Evolutionary conservation across 2,113 vertebrate species (phyloP), one percentile per base, ranked within the genome.

Genomic region (Chloroceryle aenea): DNA sequence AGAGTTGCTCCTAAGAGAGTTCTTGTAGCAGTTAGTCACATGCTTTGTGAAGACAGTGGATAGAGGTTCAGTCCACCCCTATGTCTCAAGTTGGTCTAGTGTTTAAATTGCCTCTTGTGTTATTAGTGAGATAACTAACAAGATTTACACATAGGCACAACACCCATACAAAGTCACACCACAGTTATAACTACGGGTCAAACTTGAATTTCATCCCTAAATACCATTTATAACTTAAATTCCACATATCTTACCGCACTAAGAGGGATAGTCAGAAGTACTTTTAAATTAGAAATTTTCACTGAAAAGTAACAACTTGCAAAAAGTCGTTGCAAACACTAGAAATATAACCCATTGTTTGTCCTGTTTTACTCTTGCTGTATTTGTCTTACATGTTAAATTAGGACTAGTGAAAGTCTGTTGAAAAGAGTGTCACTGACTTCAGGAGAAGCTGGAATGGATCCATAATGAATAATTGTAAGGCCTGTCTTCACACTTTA

Each of bases 91-190:
- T 0, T 61, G 5, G 3, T 16, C 15, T 6, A 32, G 27, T 6
- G 6, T 75, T 87, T 36, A 72, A 63, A 48, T 34, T 26, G 3
- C 4, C 50, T 1, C 0, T 36, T 73, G 32, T 42, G 21, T 19
- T 40, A 32, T 36, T 23, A 67, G 14, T 43, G 85, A 76, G 38
- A 23, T 21, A 73, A 47, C 10, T 22, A 43, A 16, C 4, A 34
- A 26, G 5, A 53, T 81, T 62, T 74, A 45, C 1, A 3, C 5
- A 2, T 8, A 48, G 12, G 13, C 38, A 67, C 5, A 67, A 3
- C 5, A 5, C 0, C 0, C 5, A 32, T 32, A 58, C 32, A 30
- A 2, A 29, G 13, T 7, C 38, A 40, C 13, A 14, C 9, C 16
- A 43, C 20, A 47, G 6, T n/a, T 77, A 30, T 21, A 48, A 27